These are phyloP conservation scores for Campylorhamphus procurvoides DNA, from an alignment of 2,113 vertebrate genomes.

Conservation along the genomic window DNA sequence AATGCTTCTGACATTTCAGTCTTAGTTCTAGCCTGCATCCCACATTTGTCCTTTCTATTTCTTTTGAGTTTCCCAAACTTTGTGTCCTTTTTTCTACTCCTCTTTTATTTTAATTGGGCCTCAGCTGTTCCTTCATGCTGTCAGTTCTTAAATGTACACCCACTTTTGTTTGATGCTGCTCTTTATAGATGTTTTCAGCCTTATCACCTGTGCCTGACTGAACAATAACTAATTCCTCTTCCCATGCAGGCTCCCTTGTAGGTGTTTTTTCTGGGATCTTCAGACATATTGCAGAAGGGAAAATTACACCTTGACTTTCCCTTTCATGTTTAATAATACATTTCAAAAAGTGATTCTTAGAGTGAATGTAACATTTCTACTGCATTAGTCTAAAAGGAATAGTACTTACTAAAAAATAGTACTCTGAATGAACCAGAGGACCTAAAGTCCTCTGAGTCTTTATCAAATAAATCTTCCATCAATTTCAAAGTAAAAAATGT, in stretches of 20 bases:
- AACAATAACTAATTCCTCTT: slow-evolving; percentile 52
- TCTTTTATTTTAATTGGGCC: slow-evolving; percentile 34
- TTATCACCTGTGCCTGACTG: neutral
- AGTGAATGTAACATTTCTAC: neutral
- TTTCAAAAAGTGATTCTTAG: neutral
- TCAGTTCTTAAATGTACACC: slow-evolving; percentile 39
- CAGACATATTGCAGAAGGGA: neutral
- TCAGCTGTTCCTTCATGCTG: slow-evolving; percentile 31
- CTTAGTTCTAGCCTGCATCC: neutral
- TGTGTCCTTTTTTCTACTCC: neutral
- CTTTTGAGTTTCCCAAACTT: neutral
- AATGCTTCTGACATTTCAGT: neutral
- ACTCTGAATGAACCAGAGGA: neutral
- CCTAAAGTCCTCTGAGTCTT: neutral
- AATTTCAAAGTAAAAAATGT: neutral
- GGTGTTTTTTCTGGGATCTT: slow-evolving; percentile 9
- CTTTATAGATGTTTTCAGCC: neutral
- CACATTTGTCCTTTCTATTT: neutral
- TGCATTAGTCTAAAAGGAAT: neutral
- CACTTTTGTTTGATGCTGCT: slow-evolving; percentile 22
- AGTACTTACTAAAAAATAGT: neutral
- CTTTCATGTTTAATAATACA: slow-evolving; percentile 28
- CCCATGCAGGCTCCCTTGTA: neutral
- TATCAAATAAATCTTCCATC: neutral
- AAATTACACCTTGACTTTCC: neutral